Conservation (phyloP, 1,140 invertebrate species). For the Pseudoatta argentina region DNA sequence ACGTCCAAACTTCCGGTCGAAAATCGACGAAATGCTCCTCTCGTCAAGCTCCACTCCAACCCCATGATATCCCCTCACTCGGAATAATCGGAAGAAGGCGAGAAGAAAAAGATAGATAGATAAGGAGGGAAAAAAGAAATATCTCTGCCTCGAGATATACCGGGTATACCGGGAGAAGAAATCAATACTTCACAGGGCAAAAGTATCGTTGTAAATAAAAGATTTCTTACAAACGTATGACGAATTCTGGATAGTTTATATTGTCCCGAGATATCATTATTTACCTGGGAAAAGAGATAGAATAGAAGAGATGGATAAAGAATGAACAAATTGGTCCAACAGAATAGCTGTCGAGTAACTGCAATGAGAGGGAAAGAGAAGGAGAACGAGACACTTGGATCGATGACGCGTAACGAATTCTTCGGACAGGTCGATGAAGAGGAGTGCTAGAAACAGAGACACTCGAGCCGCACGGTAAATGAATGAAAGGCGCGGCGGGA, state of each 20-base stretch:
- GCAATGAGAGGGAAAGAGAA: background rate
- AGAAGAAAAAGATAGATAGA: slow-evolving; percentile 36
- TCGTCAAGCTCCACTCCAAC: background rate
- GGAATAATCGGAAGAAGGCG: slow-evolving; percentile 11
- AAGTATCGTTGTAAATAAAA: slow-evolving; percentile 10
- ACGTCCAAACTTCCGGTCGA: background rate
- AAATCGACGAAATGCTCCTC: background rate
- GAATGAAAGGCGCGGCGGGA: slow-evolving; percentile 38
- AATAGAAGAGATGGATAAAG: background rate
- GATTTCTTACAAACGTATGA: slow-evolving; percentile 8
- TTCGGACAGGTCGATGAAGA: slow-evolving; percentile 48
- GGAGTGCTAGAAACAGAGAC: slow-evolving; percentile 62
- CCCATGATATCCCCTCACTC: background rate
- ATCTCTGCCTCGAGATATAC: slow-evolving; percentile 31
- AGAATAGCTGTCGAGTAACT: background rate
- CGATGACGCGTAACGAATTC: slow-evolving; percentile 31
- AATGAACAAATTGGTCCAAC: background rate
- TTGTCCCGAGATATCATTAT: slow-evolving; percentile 16
- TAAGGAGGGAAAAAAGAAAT: background rate
- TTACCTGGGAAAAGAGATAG: background rate
- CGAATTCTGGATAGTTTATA: slow-evolving; percentile 2
- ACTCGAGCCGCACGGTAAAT: slow-evolving; percentile 46
- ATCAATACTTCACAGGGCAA: background rate
- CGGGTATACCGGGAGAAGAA: background rate
- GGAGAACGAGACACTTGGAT: slow-evolving; percentile 36